Percentiles rank a stretch among this genome's conserved stretches.
Conservation (phyloP, 2,113 vertebrate genomes). For the Megaceryle maxima region DNA sequence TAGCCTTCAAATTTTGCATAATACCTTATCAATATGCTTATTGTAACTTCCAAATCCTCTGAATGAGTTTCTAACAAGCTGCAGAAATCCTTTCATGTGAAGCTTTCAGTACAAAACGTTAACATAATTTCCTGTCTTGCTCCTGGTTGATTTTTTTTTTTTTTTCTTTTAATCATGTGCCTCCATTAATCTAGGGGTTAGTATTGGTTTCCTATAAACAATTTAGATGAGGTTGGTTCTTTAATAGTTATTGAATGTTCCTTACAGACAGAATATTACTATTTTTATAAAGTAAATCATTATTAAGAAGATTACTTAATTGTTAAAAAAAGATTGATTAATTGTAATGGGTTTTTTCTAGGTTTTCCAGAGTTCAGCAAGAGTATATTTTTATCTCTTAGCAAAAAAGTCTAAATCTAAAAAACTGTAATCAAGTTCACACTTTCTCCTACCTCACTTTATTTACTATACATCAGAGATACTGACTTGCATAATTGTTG, state of each 20-base stretch:
- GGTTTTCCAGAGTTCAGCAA: not conserved
- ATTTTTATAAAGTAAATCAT: not conserved
- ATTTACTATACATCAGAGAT: not conserved
- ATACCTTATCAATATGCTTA: not conserved
- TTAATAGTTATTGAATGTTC: not conserved
- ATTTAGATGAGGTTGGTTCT: not conserved
- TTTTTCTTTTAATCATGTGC: not conserved
- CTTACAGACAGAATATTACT: not conserved
- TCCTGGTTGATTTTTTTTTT: not conserved
- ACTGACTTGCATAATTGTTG: not conserved
- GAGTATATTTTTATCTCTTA: not conserved
- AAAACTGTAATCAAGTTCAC: not conserved
- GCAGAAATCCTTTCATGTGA: not conserved
- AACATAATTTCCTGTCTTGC: conserved; percentile 9
- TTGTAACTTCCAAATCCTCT: not conserved
- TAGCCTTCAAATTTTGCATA: conserved; percentile 4
- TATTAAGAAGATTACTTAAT: not conserved
- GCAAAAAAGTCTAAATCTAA: not conserved
- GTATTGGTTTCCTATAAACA: not conserved
- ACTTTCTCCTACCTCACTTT: not conserved
- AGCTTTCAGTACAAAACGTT: not conserved
- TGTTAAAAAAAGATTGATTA: too few relatives aligned
- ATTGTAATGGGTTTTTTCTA: not conserved
- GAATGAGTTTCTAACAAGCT: conserved; percentile 22
- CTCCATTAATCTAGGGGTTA: not conserved